phyloP scores from a whole-genome alignment of 2,888 invertebrate genomes.

The Epirrita christyi region DNA sequence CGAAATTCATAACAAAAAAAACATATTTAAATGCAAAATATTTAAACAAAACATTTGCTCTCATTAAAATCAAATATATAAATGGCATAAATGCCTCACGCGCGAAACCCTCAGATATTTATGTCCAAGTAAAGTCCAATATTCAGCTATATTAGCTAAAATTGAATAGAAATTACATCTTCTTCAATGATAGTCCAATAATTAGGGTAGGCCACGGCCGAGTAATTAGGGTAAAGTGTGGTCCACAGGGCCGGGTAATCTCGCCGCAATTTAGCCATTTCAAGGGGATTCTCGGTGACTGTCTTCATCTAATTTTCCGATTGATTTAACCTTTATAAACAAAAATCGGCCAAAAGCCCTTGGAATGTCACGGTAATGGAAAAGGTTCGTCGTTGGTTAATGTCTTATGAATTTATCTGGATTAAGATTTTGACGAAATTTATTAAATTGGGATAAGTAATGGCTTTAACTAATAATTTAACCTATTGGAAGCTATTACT shows the following conservation, averaged over 20 bases:
- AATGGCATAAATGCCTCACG: not conserved
- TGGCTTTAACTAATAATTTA: not conserved
- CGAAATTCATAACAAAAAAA: no score
- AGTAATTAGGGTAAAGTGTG: slow-evolving; percentile 51
- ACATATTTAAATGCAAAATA: no score
- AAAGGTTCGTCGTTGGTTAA: slow-evolving; percentile 3
- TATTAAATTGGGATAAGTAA: not conserved
- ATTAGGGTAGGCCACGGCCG: slow-evolving; percentile 37
- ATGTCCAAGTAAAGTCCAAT: slow-evolving; percentile 8
- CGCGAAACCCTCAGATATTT: not conserved
- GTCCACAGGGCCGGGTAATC: slow-evolving; percentile 46
- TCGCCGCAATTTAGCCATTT: slow-evolving; percentile 42
- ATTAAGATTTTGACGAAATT: no score
- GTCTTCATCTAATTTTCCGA: slow-evolving; percentile 34
- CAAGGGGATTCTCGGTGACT: slow-evolving; percentile 29
- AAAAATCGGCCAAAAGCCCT: slow-evolving; percentile 22
- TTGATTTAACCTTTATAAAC: slow-evolving; percentile 30
- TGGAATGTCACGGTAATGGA: slow-evolving; percentile 18
- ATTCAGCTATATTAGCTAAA: slow-evolving; percentile 7
- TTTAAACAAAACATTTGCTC: no score
- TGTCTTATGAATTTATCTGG: not conserved
- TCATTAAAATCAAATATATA: not conserved
- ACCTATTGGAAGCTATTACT: no score
- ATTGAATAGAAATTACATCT: slow-evolving; percentile 33
- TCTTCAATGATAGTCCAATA: slow-evolving; percentile 35